Conservation (phyloP, 2,113 vertebrate genomes). For the Semicossyphus pulcher region DNA sequence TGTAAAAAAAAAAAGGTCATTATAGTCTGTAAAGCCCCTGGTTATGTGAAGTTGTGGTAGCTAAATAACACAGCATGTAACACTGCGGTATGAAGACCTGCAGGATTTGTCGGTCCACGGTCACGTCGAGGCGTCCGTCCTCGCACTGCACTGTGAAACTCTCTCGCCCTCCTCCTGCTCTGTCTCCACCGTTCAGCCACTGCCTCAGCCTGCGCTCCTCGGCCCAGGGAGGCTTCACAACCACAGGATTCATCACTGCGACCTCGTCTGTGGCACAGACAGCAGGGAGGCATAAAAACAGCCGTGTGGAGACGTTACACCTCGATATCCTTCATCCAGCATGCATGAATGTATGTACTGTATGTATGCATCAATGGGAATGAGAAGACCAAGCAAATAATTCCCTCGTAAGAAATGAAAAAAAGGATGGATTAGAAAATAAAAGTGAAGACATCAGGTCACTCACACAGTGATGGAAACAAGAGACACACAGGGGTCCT, state of each 20-base stretch:
- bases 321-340: too few relatives aligned
- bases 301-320: neutral
- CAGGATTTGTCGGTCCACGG: slow-evolving; percentile 66
- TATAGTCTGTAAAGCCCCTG: too few relatives aligned
- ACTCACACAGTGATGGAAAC: slow-evolving; percentile 44
- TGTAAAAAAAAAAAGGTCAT: too few relatives aligned
- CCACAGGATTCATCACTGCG: slow-evolving; percentile 21
- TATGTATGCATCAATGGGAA: too few relatives aligned
- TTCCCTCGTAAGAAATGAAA: neutral
- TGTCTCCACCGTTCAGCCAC: slow-evolving; percentile 54
- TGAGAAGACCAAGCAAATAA: neutral
- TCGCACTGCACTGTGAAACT: slow-evolving; percentile 75
- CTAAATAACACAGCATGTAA: too few relatives aligned
- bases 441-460: neutral
- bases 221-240: slow-evolving; percentile 35
- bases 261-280: slow-evolving; percentile 10
- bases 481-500: slow-evolving; percentile 53
- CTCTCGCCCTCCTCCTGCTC: slow-evolving; percentile 18
- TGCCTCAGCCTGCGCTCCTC: slow-evolving; percentile 65
- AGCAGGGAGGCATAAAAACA: slow-evolving; percentile 3
- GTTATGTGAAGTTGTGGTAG: too few relatives aligned
- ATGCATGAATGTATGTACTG: too few relatives aligned
- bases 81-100: slow-evolving; percentile 68
- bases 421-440: neutral
- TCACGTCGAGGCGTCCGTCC: slow-evolving; percentile 73